Conservation (phyloP, 2,797 vertebrate genomes). For the Pampus argenteus region DNA sequence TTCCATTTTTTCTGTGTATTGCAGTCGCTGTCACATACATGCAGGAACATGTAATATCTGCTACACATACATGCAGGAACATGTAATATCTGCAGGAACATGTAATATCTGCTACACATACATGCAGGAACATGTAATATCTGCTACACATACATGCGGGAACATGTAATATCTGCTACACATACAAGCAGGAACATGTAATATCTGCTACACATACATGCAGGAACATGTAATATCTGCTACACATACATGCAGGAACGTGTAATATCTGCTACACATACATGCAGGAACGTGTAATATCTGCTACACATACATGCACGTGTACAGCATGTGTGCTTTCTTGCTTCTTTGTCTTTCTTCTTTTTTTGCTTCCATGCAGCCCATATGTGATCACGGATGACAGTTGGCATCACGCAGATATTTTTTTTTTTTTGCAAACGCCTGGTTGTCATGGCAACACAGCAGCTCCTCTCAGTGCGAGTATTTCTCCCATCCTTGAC, state of each 20-base stretch:
- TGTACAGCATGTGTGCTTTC: conserved; percentile 18
- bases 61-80: neutral
- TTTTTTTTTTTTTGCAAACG: conserved; percentile 70
- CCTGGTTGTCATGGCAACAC: conserved; percentile 80
- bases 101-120: conserved; percentile 18
- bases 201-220: conserved; percentile 12
- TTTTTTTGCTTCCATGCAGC: neutral
- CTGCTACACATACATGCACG: neutral
- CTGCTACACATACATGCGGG: neutral
- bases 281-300: conserved; percentile 20
- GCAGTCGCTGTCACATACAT: conserved; percentile 8
- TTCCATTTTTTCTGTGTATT: conserved; percentile 44
- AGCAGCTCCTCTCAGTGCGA: conserved; percentile 47
- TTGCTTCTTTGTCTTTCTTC: conserved; percentile 32
- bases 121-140: conserved; percentile 20
- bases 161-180: conserved; percentile 19
- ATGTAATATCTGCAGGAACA: too few relatives aligned
- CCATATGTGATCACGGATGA: conserved; percentile 62
- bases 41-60: too few relatives aligned
- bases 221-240: conserved; percentile 23
- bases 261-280: conserved; percentile 12
- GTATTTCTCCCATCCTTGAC: conserved; percentile 36
- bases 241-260: neutral
- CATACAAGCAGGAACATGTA: neutral
- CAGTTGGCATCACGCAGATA: conserved; percentile 61